phyloP scores from a whole-genome alignment of 2,888 invertebrate species.

The Timandra comae region DNA sequence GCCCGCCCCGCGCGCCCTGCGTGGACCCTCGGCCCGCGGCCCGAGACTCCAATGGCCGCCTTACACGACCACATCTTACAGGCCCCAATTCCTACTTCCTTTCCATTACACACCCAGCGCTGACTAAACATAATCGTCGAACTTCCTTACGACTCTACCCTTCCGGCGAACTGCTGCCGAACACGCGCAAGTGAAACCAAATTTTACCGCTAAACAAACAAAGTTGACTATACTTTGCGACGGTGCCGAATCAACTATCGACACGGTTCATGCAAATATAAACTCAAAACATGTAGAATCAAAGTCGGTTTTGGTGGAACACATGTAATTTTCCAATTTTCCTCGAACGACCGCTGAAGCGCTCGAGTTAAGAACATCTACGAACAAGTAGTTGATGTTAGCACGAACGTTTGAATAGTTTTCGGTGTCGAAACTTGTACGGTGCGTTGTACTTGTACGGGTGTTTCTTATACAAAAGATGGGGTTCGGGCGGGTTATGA shows the following conservation, averaged over 20 bases:
- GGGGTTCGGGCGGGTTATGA: conserved; percentile 59
- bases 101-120: conserved; percentile 71
- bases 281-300: conserved; percentile 24
- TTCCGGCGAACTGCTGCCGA: conserved; percentile 59
- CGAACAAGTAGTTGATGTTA: conserved; percentile 70
- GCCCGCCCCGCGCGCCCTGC: conserved; percentile 26
- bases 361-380: conserved; percentile 70
- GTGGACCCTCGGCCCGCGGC: conserved; percentile 25
- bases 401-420: conserved; percentile 67
- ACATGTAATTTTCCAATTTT: conserved; percentile 61
- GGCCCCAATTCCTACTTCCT: conserved; percentile 75
- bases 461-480: conserved; percentile 73
- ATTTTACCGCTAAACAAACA: conserved; percentile 38
- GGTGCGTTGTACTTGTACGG: conserved; percentile 48
- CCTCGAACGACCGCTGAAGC: conserved; percentile 67
- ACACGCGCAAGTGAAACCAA: conserved; percentile 33
- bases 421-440: conserved; percentile 69
- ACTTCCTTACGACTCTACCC: conserved; percentile 77
- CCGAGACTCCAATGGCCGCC: too few relatives aligned
- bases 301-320: conserved; percentile 35
- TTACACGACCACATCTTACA: conserved; percentile 75
- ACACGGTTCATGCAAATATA: conserved; percentile 30
- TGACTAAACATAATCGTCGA: conserved; percentile 76
- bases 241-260: conserved; percentile 30
- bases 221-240: conserved; percentile 30